Evolutionary conservation across 37 sponge, comb jelly and placozoan genomes (phyloP), one percentile per base, ranked within the genome.

Genomic region (Ianthella basta): DNA sequence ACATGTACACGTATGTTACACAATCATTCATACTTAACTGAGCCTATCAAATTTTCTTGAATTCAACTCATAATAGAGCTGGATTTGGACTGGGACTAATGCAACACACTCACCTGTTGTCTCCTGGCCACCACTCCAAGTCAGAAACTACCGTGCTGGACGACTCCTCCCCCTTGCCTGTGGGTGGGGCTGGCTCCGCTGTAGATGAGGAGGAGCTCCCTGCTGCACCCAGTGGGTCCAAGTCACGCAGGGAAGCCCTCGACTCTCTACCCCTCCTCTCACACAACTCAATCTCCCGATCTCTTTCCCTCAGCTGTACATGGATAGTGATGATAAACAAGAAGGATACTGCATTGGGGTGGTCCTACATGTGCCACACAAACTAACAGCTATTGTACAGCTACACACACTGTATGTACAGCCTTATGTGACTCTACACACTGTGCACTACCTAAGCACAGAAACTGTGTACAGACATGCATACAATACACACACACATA

Each of bases 241-340:
- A 15, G n/a, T 75, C 78, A 40, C 78, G 37, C 78, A 41, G n/a
- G 4, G 78, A 19, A 13, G 54, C 54, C 40, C 78, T 75, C 4
- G 78, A 75, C 25, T 75, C 78, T 24, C 78, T 39, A 1, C 78
- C 78, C 37, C 54, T 40, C 44, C 78, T 40, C 53, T 75, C 78
- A 21, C 38, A 24, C 25, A 50, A 36, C 25, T 75, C 78, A 38
- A 75, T 30, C 33, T 75, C 78, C 1, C 78, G 20, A 41, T 75
- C 78, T 44, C 50, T 75, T 44, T 75, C 78, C 10, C 78, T 38
- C 53, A 75, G 10, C 78, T 75, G 78, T 21, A 75, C 8, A 44
- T 8, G 8, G 3, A 8, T 44, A 8, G 6, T 10, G 6, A 44
- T 44, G 50, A 44, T 10, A 44, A 44, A 44, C 50, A 44, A 13